Conservation (phyloP, 2,888 invertebrate genomes). For the Trachelus tabidus region DNA sequence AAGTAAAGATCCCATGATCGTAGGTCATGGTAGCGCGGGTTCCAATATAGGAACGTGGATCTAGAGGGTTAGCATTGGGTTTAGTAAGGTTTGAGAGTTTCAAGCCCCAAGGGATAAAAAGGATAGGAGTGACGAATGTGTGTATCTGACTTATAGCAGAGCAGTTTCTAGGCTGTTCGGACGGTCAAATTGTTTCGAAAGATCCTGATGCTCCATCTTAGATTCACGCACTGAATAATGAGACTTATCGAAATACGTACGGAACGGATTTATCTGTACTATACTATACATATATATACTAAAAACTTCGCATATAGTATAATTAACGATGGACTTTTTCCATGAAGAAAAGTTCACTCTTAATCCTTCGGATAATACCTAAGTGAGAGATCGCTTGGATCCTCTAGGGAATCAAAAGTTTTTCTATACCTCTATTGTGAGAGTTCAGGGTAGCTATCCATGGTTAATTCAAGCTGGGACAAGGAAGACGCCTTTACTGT, state of each 20-base stretch:
- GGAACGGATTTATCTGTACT: neutral
- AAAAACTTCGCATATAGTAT: neutral
- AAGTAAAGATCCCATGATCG: neutral
- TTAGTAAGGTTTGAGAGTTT: neutral
- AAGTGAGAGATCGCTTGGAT: neutral
- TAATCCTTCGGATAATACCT: neutral
- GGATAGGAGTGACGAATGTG: neutral
- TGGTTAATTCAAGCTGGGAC: neutral
- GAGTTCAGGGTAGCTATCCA: neutral
- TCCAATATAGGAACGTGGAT: neutral
- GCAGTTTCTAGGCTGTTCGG: neutral
- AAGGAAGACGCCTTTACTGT: neutral
- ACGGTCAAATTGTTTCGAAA: conserved; percentile 14
- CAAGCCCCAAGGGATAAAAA: neutral
- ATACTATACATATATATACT: neutral
- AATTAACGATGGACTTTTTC: too few relatives aligned
- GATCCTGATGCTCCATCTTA: conserved; percentile 1
- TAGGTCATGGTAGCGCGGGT: neutral
- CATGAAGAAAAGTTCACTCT: neutral
- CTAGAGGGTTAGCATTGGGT: neutral
- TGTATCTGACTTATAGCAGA: neutral
- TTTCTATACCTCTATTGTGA: neutral
- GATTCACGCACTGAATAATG: conserved; percentile 26
- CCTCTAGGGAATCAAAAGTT: neutral
- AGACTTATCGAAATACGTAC: conserved; percentile 40